A percentile compares a stretch with the other conserved stretches of the same genome.
phyloP scores from a whole-genome alignment of 2,113 vertebrate species.

The Serinus canaria region DNA sequence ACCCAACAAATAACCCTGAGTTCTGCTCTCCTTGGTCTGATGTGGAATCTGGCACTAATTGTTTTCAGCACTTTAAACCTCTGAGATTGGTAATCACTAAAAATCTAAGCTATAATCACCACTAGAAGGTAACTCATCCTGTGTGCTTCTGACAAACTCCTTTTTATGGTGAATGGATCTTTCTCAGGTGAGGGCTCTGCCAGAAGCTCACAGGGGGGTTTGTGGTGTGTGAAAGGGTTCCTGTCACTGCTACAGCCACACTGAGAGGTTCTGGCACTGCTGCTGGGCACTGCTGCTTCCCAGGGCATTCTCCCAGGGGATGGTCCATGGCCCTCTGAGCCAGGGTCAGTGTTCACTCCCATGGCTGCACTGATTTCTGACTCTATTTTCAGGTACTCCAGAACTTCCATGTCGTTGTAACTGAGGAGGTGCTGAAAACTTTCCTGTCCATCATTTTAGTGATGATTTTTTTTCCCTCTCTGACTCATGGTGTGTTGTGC shows the following conservation, averaged over 20 bases:
- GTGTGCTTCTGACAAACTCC: background rate
- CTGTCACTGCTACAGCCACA: background rate
- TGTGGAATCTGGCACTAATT: background rate
- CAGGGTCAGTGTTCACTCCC: background rate
- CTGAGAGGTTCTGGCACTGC: background rate
- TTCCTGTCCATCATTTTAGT: background rate
- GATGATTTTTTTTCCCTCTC: background rate
- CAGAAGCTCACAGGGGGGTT: background rate
- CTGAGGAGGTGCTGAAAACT: background rate
- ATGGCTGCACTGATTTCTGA: background rate
- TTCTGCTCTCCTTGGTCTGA: background rate
- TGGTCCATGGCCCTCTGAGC: background rate
- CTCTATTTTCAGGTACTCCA: background rate
- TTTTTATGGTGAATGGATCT: background rate
- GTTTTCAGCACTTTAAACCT: background rate
- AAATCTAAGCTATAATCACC: background rate
- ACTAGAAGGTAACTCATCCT: background rate
- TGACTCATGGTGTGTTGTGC: background rate
- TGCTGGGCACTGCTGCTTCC: background rate
- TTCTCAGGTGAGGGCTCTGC: background rate
- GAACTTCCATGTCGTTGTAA: background rate
- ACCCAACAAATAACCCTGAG: background rate
- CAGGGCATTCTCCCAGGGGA: background rate
- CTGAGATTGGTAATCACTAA: background rate
- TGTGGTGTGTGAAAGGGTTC: accelerated